Evolutionary conservation across 2,888 invertebrate species (phyloP).

Genomic region (Myathropa florea): DNA sequence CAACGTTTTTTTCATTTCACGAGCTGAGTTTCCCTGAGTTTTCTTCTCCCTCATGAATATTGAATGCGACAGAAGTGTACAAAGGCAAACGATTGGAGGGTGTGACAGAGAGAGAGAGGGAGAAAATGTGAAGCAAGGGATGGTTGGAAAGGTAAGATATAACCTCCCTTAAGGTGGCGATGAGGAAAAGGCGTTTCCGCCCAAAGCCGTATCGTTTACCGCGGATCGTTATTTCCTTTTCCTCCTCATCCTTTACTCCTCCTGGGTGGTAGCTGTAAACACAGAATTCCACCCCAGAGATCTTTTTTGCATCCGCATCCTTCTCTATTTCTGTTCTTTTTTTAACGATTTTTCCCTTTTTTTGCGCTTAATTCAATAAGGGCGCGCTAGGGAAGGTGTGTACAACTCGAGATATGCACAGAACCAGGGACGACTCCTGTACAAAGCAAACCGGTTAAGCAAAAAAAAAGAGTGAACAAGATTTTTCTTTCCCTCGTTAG

Average conservation of each 20-base stretch:
- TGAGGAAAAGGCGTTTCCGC: slow-evolving; percentile 51
- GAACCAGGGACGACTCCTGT: slow-evolving; percentile 1
- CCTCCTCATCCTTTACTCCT: not conserved
- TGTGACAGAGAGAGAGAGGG: not conserved
- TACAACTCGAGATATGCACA: slow-evolving; percentile 7
- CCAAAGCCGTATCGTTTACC: slow-evolving; percentile 59
- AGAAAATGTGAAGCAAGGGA: not conserved
- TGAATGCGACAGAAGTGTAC: slow-evolving; percentile 32
- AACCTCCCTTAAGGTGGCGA: slow-evolving; percentile 36
- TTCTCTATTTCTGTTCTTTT: not conserved
- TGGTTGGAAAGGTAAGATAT: slow-evolving; percentile 35
- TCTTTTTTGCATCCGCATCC: slow-evolving; percentile 22
- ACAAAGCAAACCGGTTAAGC: slow-evolving; percentile 9
- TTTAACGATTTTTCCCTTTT: not conserved
- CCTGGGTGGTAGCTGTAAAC: slow-evolving; percentile 12
- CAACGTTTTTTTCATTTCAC: slow-evolving; percentile 15
- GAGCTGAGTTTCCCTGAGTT: not conserved
- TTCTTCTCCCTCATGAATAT: slow-evolving; percentile 44
- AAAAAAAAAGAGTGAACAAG: slow-evolving; percentile 23
- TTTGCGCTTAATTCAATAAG: slow-evolving; percentile 36
- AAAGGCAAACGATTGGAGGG: not conserved
- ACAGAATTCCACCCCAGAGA: slow-evolving; percentile 26
- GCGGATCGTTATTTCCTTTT: slow-evolving; percentile 58
- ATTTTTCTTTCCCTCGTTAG: slow-evolving; percentile 46
- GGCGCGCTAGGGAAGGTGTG: not conserved